Evolutionary conservation across 2,113 vertebrate species (phyloP).

Genomic region (Turdus rufiventris): DNA sequence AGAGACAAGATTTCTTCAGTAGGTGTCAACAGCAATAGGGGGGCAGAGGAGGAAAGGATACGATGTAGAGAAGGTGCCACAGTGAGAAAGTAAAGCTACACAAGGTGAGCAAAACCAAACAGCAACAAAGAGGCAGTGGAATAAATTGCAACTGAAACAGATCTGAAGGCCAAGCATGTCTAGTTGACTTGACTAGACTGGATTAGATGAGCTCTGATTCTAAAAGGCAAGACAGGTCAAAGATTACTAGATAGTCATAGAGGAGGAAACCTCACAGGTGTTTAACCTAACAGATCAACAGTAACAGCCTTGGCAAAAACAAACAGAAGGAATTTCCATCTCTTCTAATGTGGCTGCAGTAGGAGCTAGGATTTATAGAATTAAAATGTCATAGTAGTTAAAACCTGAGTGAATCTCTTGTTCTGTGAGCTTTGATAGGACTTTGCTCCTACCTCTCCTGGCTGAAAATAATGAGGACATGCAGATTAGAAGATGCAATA

Average conservation of each 20-base stretch:
- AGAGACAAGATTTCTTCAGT: neutral
- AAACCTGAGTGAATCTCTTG: neutral
- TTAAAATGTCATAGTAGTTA: neutral
- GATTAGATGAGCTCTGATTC: neutral
- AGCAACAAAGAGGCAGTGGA: neutral
- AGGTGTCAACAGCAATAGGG: neutral
- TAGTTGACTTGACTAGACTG: neutral
- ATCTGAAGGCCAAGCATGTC: neutral
- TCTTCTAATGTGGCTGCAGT: neutral
- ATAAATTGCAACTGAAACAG: neutral
- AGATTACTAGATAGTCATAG: neutral
- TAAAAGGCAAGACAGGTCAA: neutral
- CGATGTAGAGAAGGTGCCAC: neutral
- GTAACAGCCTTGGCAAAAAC: neutral
- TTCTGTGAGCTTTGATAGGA: neutral
- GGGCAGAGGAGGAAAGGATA: neutral
- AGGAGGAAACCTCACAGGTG: neutral
- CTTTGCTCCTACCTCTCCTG: neutral
- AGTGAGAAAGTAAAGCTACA: neutral
- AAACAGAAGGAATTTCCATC: neutral
- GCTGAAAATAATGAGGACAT: neutral
- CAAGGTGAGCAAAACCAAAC: neutral
- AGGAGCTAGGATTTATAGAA: neutral
- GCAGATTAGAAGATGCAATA: neutral
- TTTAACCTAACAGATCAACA: slow-evolving; percentile 12